Base-by-base conservation (phyloP, 1,140 invertebrate species). In the Zaprionus gabonicus region DNA sequence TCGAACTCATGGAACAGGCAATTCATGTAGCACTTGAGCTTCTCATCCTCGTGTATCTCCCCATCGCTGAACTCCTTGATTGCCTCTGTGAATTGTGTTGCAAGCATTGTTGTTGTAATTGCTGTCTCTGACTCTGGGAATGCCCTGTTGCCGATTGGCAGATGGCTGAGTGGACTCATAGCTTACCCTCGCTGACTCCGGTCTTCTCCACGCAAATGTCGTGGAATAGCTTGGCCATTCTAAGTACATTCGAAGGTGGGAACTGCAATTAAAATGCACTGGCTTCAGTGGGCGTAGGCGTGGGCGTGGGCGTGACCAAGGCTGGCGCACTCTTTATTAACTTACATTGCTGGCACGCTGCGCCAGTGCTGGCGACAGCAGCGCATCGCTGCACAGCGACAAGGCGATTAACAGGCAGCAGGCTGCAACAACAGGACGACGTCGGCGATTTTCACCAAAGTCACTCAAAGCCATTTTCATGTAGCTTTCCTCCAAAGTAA, bases 381-480 rank as follows among this genome's bases (percentile, higher is more conserved):
- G 72, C 80, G 81, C 71, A 67, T 74, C 79, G 76, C 71, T 91
- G 73, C 82, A 64, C 91, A 90, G 72, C 71, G 82, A 91, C 82
- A 91, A 82, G 81, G 76, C 91, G 86, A 91, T 92, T 91, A 92
- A 91, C 69, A 88, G 84, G 83, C 88, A 77, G 58, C 41, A 17
- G 41, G n/a, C 41, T 46, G 67, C 66, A 71, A 78, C 80, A 79
- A 77, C 83, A 81, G 77, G 69, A 68, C 64, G 77, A 77, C 70
- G 68, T 60, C 65, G 69, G 10, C 46, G 67, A 64, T 74, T 80
- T 76, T 69, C 70, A 53, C 84, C 86, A 87, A 80, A 84, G 85
- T 84, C 83, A 91, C 81, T 92, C 79, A 91, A 85, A 91, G 82
- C 71, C 91, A 92, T 92, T 92, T 91, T 79, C 73, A 91, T 85